phyloP scores from a whole-genome alignment of 1,140 invertebrate species.

The Brachionus koreanus region DNA sequence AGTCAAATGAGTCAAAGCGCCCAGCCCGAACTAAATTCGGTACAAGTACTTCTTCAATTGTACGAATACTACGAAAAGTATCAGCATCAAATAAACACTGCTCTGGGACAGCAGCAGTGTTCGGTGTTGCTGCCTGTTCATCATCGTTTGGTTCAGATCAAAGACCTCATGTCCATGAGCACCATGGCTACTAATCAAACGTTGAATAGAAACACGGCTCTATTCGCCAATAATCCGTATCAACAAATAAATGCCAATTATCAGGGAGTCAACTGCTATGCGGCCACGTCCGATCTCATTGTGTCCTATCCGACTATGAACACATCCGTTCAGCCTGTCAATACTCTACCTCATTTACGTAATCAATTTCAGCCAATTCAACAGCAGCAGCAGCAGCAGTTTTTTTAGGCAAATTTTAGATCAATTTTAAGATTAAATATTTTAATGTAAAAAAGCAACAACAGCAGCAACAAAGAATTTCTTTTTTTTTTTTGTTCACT shows the following conservation, averaged over 20 bases:
- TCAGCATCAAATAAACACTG: constrained; percentile 23
- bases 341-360: constrained; percentile 19
- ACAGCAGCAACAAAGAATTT: neutral
- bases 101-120: constrained; percentile 38
- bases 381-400: neutral
- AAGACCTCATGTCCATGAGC: constrained; percentile 37
- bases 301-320: neutral
- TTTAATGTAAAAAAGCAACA: neutral
- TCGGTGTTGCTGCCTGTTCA: constrained; percentile 30
- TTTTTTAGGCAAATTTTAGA: neutral
- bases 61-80: constrained; percentile 43
- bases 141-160: constrained; percentile 25
- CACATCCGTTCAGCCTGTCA: neutral
- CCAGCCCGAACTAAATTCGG: constrained; percentile 1
- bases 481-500: neutral
- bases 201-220: neutral
- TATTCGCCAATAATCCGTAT: neutral
- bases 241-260: neutral
- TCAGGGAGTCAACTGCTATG: neutral
- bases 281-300: neutral
- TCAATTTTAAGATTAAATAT: neutral
- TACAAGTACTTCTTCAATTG: constrained; percentile 15
- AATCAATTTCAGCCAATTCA: constrained; percentile 20
- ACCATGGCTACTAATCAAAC: neutral
- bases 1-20: neutral